Base-by-base conservation (phyloP, 2,888 invertebrate species). In the Taenaris catops region DNA sequence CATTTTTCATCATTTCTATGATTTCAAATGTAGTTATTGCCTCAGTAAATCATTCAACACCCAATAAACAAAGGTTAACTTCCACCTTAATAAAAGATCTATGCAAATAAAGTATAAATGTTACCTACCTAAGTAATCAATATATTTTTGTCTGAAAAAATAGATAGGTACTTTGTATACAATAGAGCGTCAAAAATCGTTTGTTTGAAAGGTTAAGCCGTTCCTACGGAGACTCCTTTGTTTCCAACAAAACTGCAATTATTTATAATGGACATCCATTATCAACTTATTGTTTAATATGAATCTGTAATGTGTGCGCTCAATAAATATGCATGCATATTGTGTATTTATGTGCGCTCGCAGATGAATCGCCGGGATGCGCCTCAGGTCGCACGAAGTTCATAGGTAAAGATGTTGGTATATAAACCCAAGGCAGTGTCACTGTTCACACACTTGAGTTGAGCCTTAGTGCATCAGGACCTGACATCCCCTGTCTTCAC, bases 371-470 rank as follows among this genome's bases (percentile, higher is more conserved):
- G 63, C 45, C 56, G 61, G 72, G 80, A 80, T 75, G 73, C 63
- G 59, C 69, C n/a, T 45, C 58, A 56, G 76, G 79, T 76, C 75
- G 72, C 56, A 57, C 73, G 72, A 83, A 81, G 84, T 84, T 84
- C 84, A 84, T 74, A 84, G 83, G 84, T 86, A 86, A 84, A 73
- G 67, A 63, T 60, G 62, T 49, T 55, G 61, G 71, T 84, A 83
- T 86, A 86, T 84, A 86, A 86, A 72, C 72, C 59, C 63, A 64
- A 63, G 68, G 65, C 80, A 57, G 71, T 86, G 79, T 76, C 84
- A 76, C 64, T 61, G 61, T 60, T 64, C 72, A 73, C 80, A 80
- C 66, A 80, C 63, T 63, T 58, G 60, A 64, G 61, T 54, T 60
- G 68, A 53, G 55, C 55, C 69, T 70, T 69, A 56, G 57, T 65